Evolutionary conservation across 2,797 vertebrate species (phyloP).

Genomic region (Gallinago solitaria): DNA sequence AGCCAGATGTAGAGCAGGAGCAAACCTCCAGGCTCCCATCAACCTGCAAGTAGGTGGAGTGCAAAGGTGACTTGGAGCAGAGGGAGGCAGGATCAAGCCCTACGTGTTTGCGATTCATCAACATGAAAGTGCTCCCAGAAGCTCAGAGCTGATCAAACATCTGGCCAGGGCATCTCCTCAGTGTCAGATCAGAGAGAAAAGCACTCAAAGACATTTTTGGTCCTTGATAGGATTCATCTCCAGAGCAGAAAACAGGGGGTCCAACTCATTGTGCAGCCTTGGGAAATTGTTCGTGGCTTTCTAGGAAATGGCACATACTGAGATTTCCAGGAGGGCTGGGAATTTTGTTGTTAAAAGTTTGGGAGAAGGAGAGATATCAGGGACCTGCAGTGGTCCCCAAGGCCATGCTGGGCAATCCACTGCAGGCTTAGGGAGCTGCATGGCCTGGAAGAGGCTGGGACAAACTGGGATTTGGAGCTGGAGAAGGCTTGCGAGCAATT

Average conservation of each 20-base stretch:
- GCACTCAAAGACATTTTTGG: neutral
- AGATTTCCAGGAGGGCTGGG: neutral
- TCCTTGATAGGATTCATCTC: neutral
- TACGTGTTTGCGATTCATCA: neutral
- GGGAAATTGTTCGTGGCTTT: neutral
- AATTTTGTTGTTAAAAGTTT: neutral
- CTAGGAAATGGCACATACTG: neutral
- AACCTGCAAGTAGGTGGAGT: fast-evolving
- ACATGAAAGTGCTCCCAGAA: neutral
- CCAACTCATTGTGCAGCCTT: neutral
- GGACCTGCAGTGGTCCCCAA: neutral
- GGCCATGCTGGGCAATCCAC: neutral
- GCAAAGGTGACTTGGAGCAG: slow-evolving; percentile 1
- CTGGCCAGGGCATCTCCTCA: neutral
- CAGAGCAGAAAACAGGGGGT: neutral
- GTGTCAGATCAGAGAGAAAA: neutral
- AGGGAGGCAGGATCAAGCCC: neutral
- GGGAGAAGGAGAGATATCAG: neutral
- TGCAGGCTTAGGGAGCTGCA: neutral
- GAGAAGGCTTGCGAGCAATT: neutral
- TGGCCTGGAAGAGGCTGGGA: neutral
- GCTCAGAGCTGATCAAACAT: neutral
- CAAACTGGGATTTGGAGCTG: neutral
- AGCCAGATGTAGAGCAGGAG: neutral
- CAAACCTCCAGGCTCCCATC: neutral